These are phyloP conservation scores for Eupleurogrammus muticus DNA, from an alignment of 2,797 vertebrate species.

Conservation along the genomic window DNA sequence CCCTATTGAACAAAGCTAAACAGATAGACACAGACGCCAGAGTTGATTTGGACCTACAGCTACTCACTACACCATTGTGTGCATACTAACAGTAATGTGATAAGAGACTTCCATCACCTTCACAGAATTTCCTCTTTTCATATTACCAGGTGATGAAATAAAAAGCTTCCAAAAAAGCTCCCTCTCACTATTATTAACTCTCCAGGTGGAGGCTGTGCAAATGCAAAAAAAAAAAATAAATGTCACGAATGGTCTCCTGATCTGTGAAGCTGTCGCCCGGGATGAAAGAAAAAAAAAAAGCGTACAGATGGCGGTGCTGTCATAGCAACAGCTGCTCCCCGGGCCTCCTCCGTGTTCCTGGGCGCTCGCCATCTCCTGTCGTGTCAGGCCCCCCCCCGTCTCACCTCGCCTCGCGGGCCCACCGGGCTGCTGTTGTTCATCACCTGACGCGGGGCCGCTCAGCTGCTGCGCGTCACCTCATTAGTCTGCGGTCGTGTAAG, in stretches of 20 bases:
- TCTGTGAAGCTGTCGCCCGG: constrained; percentile 6
- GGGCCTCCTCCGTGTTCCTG: not conserved
- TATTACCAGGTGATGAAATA: not conserved
- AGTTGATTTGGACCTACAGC: no score
- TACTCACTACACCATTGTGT: no score
- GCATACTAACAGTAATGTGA: not conserved
- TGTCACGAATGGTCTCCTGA: not conserved
- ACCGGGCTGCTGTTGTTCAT: constrained; percentile 11
- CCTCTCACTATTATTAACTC: not conserved
- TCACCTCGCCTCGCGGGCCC: constrained; percentile 29
- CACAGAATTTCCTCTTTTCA: not conserved
- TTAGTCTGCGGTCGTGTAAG: not conserved
- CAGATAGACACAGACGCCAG: no score
- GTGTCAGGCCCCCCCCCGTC: not conserved
- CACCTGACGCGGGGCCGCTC: constrained; percentile 10
- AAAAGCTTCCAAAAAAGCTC: not conserved
- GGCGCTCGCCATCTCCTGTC: not conserved
- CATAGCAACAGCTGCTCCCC: constrained; percentile 21
- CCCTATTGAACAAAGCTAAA: no score
- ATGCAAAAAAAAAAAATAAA: not conserved
- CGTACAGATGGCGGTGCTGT: constrained; percentile 18
- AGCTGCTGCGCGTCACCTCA: constrained; percentile 8
- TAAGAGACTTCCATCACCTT: constrained; percentile 3
- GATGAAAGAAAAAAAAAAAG: no score
- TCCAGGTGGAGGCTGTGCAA: constrained; percentile 1